Base-by-base conservation (phyloP, 2,797 vertebrate species). In the Eulemur coronatus region DNA sequence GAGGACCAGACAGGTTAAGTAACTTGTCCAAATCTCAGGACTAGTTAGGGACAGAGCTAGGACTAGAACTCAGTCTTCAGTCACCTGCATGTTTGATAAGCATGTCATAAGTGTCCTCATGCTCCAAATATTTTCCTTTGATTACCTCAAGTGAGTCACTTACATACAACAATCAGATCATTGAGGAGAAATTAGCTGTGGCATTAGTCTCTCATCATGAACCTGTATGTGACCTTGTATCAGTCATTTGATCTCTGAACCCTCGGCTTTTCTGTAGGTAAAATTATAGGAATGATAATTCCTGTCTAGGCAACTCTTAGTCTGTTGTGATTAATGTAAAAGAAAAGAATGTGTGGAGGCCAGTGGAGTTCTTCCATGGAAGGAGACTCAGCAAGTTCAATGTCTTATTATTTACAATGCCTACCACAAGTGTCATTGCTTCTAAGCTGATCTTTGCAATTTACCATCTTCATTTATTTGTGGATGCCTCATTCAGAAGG, bases 41-140 rank as follows among this genome's bases (percentile, higher is more conserved):
- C 84, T 50, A 90, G 41, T 73, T 73, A 89, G 30, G 30, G 30
- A 57, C 41, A 95, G 67, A 76, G 22, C 38, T 50, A 85, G 84
- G 24, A 59, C 33, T 8, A 72, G 35, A 46, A 33, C 15, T 82
- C 26, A 13, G 61, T 75, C n/a, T 15, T 90, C 8, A 57, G 33
- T 61, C 41, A 84, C 43, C 43, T 97, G 38, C 30, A 3, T 76
- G 81, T 87, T 84, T 90, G 89, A 94, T 89, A 94, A 96, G 50
- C 50, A 78, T 85, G 35, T 72, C 59, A 43, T 61, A 63, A 80
- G 67, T 93, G 75, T 82, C 57, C 50, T 88, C 87, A 80, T 86
- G 88, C 65, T 91, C 72, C 52, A 94, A 52, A 90, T 70, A 89
- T 87, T 97, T 95, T 90, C 46, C 30, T 90, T 92, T 76, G 65